Conservation (phyloP, 2,888 invertebrate genomes). For the Drosophila melanosoma region DNA sequence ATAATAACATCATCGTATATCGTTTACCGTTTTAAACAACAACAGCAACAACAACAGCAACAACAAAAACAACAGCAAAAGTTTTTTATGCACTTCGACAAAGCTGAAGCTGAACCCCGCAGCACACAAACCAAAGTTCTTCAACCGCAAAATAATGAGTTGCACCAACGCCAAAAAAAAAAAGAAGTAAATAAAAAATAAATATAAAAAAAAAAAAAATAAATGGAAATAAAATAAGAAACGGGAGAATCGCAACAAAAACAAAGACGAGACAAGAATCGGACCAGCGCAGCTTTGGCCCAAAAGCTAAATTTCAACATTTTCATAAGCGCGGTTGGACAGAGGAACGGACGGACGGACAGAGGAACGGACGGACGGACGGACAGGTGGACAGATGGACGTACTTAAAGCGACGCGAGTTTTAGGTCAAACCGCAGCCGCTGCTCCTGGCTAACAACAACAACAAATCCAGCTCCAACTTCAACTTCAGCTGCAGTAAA, state of each 20-base stretch:
- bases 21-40: slow-evolving; percentile 65
- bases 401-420: slow-evolving; percentile 41
- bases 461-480: slow-evolving; percentile 24
- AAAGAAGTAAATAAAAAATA: slow-evolving; percentile 4
- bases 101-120: slow-evolving; percentile 52
- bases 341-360: background rate
- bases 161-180: slow-evolving; percentile 56
- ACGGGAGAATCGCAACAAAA: slow-evolving; percentile 27
- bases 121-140: slow-evolving; percentile 55
- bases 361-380: background rate
- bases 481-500: slow-evolving; percentile 25
- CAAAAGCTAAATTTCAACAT: slow-evolving; percentile 50
- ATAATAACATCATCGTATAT: slow-evolving; percentile 41
- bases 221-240: slow-evolving; percentile 11
- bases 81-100: slow-evolving; percentile 76
- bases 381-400: slow-evolving; percentile 3
- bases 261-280: slow-evolving; percentile 44
- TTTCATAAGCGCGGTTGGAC: slow-evolving; percentile 33
- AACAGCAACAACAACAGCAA: slow-evolving; percentile 7
- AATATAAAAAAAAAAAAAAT: slow-evolving; percentile 22
- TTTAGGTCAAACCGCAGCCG: slow-evolving; percentile 73
- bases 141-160: slow-evolving; percentile 77
- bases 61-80: slow-evolving; percentile 8
- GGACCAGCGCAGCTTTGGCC: slow-evolving; percentile 47
- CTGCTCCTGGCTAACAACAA: slow-evolving; percentile 25